Conservation (phyloP, 1,140 invertebrate species). For the Drosophila ironensis region DNA sequence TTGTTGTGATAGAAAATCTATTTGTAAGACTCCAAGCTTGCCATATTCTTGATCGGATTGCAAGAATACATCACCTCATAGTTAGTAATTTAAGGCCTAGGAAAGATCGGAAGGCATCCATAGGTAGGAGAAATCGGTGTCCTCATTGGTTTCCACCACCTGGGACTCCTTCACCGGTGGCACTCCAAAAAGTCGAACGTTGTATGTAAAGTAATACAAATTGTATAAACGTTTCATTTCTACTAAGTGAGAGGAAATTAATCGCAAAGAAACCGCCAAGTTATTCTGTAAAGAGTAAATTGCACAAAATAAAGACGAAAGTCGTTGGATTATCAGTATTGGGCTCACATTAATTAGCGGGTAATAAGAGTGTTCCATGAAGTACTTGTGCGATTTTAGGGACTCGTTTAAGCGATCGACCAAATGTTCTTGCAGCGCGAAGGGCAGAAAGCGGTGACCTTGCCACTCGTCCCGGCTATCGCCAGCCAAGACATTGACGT, state of each 20-base stretch:
- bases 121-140: background rate
- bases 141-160: background rate
- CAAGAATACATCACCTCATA: too few relatives aligned
- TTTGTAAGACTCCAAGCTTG: background rate
- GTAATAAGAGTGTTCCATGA: conserved; percentile 37
- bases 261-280: conserved; percentile 27
- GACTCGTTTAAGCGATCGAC: conserved; percentile 15
- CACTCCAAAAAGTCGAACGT: conserved; percentile 43
- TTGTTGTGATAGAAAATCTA: background rate
- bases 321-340: background rate
- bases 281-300: conserved; percentile 12
- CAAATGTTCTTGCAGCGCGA: conserved; percentile 27
- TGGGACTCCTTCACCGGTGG: background rate
- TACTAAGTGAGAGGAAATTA: conserved; percentile 24
- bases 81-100: too few relatives aligned
- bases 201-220: conserved; percentile 45
- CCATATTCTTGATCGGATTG: background rate
- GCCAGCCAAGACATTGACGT: conserved; percentile 51
- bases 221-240: conserved; percentile 19
- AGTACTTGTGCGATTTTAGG: conserved; percentile 28
- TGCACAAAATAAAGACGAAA: background rate
- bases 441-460: conserved; percentile 56
- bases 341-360: conserved; percentile 47
- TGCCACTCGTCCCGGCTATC: conserved; percentile 52
- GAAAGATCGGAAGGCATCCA: too few relatives aligned